A percentile compares a stretch with the other conserved stretches of the same genome.
Evolutionary conservation across 2,888 invertebrate species (phyloP).

Genomic region (Eilema sororculum): DNA sequence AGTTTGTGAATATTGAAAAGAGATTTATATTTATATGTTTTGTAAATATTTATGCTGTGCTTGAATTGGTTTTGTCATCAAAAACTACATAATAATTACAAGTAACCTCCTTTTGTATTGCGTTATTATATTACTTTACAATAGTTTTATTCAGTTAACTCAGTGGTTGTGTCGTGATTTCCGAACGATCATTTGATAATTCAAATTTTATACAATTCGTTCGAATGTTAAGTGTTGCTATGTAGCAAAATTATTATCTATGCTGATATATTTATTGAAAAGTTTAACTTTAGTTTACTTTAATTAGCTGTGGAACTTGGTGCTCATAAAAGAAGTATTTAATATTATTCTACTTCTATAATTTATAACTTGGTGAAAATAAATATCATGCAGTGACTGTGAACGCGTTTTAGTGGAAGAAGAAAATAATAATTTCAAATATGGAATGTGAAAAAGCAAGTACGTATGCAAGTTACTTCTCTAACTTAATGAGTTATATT

Average conservation of each 20-base stretch:
- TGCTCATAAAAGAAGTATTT: not conserved
- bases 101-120: conserved; percentile 14
- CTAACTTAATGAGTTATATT: not conserved
- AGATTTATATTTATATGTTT: conserved; percentile 20
- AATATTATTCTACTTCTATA: not conserved
- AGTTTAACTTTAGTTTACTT: not conserved
- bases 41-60: conserved; percentile 22
- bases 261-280: not conserved
- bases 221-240: not conserved
- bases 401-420: not conserved
- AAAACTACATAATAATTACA: conserved; percentile 18
- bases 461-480: not conserved
- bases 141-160: conserved; percentile 10
- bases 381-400: not conserved
- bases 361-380: not conserved
- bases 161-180: conserved; percentile 14
- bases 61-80: conserved; percentile 20
- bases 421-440: not conserved
- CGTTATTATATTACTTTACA: conserved; percentile 12
- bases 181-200: not conserved
- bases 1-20: conserved; percentile 36
- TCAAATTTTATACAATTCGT: not conserved
- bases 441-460: conserved; percentile 15
- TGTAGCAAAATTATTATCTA: not conserved
- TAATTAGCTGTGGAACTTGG: not conserved